phyloP scores from a whole-genome alignment of 2,888 invertebrate species.

The Acronicta psi region DNA sequence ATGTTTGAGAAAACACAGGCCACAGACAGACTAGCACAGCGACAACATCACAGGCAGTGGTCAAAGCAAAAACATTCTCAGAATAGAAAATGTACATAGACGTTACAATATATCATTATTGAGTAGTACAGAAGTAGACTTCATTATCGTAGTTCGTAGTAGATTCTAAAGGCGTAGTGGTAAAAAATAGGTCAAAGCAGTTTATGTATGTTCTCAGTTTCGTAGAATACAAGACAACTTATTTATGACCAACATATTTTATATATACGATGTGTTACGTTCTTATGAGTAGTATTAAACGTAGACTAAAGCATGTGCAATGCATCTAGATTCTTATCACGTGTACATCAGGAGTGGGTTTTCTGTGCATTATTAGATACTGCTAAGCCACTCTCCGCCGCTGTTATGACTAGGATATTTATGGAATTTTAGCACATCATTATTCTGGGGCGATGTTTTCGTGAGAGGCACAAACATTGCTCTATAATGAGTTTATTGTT shows the following conservation, averaged over 20 bases:
- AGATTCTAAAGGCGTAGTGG: no score
- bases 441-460: conserved; percentile 33
- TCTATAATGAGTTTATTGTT: conserved; percentile 24
- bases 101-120: neutral
- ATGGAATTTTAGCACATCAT: conserved; percentile 31
- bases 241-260: no score
- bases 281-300: no score
- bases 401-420: conserved; percentile 42
- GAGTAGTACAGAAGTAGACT: conserved; percentile 13
- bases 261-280: no score
- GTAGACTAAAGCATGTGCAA: no score
- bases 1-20: conserved; percentile 44
- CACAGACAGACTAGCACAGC: conserved; percentile 42
- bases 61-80: conserved; percentile 30
- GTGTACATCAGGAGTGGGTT: neutral
- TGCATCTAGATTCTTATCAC: no score
- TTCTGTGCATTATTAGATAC: conserved; percentile 1
- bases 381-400: conserved; percentile 1
- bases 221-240: no score
- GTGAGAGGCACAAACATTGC: conserved; percentile 25
- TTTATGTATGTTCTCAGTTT: no score
- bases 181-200: no score
- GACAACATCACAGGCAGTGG: conserved; percentile 17
- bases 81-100: neutral
- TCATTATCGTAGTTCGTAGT: no score